Base-by-base conservation (phyloP, 2,113 vertebrate genomes). In the Mustela nigripes region DNA sequence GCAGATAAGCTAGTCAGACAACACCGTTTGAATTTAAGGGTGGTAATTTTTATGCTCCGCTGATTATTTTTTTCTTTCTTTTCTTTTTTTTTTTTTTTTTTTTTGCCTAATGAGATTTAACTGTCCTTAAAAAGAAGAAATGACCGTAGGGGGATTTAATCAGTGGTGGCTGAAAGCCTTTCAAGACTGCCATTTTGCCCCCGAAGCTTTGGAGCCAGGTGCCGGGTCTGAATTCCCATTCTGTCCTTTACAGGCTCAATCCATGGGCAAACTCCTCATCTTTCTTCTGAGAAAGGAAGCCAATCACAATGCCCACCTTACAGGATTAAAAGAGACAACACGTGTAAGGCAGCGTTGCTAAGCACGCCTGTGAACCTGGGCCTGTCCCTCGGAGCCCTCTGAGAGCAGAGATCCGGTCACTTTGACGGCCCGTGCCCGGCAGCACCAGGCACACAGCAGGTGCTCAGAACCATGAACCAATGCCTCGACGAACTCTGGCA, bases 121-220 rank as follows among this genome's bases (percentile, higher is more conserved):
- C 14, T 74, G 31, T 36, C 31, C 7, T 62, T 86, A 63, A 42
- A n/a, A 67, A 67, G 69, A 93, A 96, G 76, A 91, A 63, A 89
- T 11, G 10, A 63, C 14, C 36, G 10, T 8, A 89, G 6, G 15
- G 36, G 31, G 31, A 63, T 90, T 69, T 86, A 86, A 93, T 65
- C 22, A 42, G 60, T 15, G 42, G 85, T 42, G 39, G 36, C 50
- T 73, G 11, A 86, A 91, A 63, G 42, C 4, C 74, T 87, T 69
- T 79, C 28, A 62, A 28, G 36, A 63, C 6, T n/a, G 42, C 11
- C 31, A 48, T 45, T 26, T 53, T 39, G n/a, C 28, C 6, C 33
- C 8, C 19, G 7, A 31, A 69, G 78, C 18, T 79, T 83, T 42
- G 39, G 73, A 63, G 42, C 42, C 74, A 12, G 39, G 56, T 81